Percentiles rank a stretch among this genome's conserved stretches.
Evolutionary conservation across 2,888 invertebrate genomes (phyloP).

Genomic region (Drosophila multiciliata): DNA sequence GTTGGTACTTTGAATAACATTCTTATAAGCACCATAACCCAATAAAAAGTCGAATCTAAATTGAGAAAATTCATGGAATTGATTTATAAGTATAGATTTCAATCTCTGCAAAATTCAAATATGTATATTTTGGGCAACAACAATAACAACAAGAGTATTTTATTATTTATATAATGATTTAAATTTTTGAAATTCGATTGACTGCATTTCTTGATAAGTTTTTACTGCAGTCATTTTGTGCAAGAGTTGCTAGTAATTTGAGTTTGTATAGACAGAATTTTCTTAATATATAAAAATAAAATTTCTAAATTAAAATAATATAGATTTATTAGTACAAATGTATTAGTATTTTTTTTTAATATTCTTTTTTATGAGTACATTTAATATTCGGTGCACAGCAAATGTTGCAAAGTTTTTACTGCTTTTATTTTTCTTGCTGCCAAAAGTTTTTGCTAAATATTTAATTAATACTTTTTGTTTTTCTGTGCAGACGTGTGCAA

Average conservation of each 20-base stretch:
- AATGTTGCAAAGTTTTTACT: background rate
- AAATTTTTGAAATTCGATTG: too few relatives aligned
- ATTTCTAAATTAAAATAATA: too few relatives aligned
- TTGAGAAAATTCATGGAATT: background rate
- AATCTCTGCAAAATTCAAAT: background rate
- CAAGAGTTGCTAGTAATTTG: background rate
- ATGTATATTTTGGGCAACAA: background rate
- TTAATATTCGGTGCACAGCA: background rate
- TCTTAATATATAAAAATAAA: background rate
- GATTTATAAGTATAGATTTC: rapidly evolving
- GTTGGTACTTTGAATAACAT: too few relatives aligned
- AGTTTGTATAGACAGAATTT: background rate
- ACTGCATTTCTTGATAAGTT: too few relatives aligned
- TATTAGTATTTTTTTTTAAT: background rate
- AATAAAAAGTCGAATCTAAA: background rate
- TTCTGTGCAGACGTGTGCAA: constrained; percentile 40
- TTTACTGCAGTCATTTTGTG: background rate
- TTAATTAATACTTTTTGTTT: constrained; percentile 36
- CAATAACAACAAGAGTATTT: background rate
- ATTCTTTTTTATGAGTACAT: background rate
- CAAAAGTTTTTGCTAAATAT: constrained; percentile 39
- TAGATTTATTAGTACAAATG: too few relatives aligned
- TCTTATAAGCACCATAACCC: too few relatives aligned
- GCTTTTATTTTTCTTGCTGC: background rate
- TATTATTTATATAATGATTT: background rate